Evolutionary conservation across 1,140 invertebrate genomes (phyloP).

Genomic region (Zophobas morio): DNA sequence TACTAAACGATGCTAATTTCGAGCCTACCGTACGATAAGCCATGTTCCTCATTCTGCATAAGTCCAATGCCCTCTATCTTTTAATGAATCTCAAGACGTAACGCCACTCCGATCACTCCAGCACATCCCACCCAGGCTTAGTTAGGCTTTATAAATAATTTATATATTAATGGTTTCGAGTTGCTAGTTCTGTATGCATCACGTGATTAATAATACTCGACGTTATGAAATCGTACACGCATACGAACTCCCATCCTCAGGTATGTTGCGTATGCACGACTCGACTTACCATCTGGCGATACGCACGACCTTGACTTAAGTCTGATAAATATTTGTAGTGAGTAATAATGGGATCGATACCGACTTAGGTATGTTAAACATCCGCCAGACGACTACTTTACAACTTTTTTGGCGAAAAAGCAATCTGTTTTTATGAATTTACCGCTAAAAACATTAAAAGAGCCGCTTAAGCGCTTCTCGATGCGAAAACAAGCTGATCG

Average conservation of each 20-base stretch:
- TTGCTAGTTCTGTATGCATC: constrained; percentile 20
- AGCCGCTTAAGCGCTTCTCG: too few relatives aligned
- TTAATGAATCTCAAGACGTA: constrained; percentile 31
- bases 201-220: constrained; percentile 35
- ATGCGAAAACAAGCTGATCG: too few relatives aligned
- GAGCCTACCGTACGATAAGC: not conserved
- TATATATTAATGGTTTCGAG: constrained; percentile 39
- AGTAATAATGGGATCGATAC: constrained; percentile 36
- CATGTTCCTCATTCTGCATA: constrained; percentile 5
- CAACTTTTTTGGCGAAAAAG: not conserved
- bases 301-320: constrained; percentile 33
- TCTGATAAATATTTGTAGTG: constrained; percentile 37
- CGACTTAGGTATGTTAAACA: constrained; percentile 11
- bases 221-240: constrained; percentile 29
- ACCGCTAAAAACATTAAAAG: too few relatives aligned
- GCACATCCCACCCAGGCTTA: constrained; percentile 31
- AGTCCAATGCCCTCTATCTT: constrained; percentile 15
- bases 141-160: constrained; percentile 40
- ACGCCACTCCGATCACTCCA: constrained; percentile 19
- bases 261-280: constrained; percentile 18
- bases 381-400: constrained; percentile 2
- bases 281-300: constrained; percentile 11
- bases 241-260: constrained; percentile 12
- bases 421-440: too few relatives aligned
- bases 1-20: not conserved